These are phyloP conservation scores for Drosophila niveifrons DNA, from an alignment of 2,888 invertebrate genomes.

Conservation along the genomic window DNA sequence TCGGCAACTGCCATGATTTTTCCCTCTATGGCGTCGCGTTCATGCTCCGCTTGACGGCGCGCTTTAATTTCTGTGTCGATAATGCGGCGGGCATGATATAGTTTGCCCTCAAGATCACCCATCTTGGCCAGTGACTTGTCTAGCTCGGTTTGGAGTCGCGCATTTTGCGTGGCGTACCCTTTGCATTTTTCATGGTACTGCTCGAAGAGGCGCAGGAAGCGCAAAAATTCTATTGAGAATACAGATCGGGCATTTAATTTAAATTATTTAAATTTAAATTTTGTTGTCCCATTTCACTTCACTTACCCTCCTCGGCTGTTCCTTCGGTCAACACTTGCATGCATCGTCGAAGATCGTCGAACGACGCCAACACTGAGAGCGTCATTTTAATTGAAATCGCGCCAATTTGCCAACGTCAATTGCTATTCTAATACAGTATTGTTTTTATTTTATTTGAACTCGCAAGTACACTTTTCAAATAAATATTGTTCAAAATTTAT, in stretches of 20 bases:
- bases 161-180: conserved; percentile 90
- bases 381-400: conserved; percentile 73
- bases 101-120: conserved; percentile 91
- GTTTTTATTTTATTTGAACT: neutral
- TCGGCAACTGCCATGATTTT: conserved; percentile 91
- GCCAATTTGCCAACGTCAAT: conserved; percentile 37
- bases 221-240: conserved; percentile 88
- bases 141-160: conserved; percentile 89
- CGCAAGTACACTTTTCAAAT: neutral
- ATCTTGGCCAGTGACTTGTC: conserved; percentile 90
- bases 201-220: conserved; percentile 91
- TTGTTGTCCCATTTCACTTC: neutral
- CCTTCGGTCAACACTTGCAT: conserved; percentile 89
- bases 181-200: conserved; percentile 90
- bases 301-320: conserved; percentile 89
- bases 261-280: neutral
- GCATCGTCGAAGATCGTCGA: conserved; percentile 90
- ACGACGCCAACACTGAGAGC: conserved; percentile 89
- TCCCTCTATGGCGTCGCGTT: conserved; percentile 90
- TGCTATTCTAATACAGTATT: neutral
- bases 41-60: conserved; percentile 89
- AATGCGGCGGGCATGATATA: conserved; percentile 92
- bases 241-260: neutral
- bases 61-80: conserved; percentile 92
- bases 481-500: neutral